Conservation (phyloP, 2,797 vertebrate genomes). For the Semotilus atromaculatus region DNA sequence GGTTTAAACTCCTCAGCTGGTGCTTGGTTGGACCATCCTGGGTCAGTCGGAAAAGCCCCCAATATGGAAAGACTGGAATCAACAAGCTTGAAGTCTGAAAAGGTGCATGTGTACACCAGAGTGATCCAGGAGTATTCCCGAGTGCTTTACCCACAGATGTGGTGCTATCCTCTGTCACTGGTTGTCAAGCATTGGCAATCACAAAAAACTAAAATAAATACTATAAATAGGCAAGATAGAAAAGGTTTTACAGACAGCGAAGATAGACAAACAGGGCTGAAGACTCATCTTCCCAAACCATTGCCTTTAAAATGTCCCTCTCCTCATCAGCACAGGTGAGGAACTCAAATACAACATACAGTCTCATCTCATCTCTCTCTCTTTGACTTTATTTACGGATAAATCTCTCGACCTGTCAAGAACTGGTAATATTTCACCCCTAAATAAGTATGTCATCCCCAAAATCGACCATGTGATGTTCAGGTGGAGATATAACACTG, state of each 20-base stretch:
- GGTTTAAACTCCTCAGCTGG: not conserved
- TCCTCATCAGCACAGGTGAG: slow-evolving; percentile 87
- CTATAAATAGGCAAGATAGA: not conserved
- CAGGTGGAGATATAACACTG: slow-evolving; percentile 83
- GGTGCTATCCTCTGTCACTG: slow-evolving; percentile 85
- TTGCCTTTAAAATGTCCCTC: slow-evolving; percentile 83
- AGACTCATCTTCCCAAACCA: slow-evolving; percentile 74
- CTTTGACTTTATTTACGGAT: not conserved
- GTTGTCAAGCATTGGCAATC: slow-evolving; percentile 69
- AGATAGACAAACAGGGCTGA: slow-evolving; percentile 34
- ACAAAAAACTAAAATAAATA: not conserved
- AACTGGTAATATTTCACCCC: not conserved
- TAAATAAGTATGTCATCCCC: not conserved
- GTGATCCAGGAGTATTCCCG: slow-evolving; percentile 83
- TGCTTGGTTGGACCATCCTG: not conserved
- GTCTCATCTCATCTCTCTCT: not conserved
- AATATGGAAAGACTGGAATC: not conserved
- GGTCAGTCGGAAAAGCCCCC: not conserved
- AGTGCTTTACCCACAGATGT: slow-evolving; percentile 72
- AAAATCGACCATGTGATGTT: not conserved
- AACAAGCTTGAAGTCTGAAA: not conserved
- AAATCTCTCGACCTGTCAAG: not conserved
- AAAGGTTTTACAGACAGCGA: not conserved
- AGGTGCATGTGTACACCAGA: slow-evolving; percentile 72
- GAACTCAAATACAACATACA: not conserved